Base-by-base conservation (phyloP, 2,888 invertebrate genomes). In the Germaria angustata region DNA sequence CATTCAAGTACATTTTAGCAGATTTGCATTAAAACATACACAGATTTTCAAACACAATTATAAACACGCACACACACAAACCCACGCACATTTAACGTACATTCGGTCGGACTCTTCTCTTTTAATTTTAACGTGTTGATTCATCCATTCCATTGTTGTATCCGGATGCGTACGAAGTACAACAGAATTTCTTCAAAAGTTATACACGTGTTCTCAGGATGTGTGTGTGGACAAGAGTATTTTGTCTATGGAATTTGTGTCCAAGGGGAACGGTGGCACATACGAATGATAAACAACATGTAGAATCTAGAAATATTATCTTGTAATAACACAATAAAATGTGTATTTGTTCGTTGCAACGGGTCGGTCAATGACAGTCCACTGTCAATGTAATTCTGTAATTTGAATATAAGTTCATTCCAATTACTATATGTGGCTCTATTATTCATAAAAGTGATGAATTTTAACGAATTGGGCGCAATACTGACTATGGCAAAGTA, bases 351-450 rank as follows among this genome's bases (percentile, higher is more conserved):
- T 28, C 44, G 20, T 24, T 55, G 44, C 69, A 69, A 41, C 65
- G 78, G 77, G 73, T 73, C 78, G n/a, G n/a, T n/a, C n/a, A 78
- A 73, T 73, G 73, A 78, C 73, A 78, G 77, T 78, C 78, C 78
- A 51, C 63, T 32, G 13, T 17, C 11, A 34, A 32, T 11, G 13
- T 11, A 11, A 11, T 17, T 5, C 2, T 11, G 17, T 49, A 59
- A 1, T 66, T 46, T 53, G 13, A 2, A 13, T 49, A 22, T 13
- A 28, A 20, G 20, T 5, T 41, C 17, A 20, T 63, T 59, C 15
- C 15, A n/a, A 15, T 55, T 20, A 28, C 15, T 1, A 3, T 15
- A 15, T 41, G 41, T 7, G 1, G 41, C 9, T 36, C 7, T 13
- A 11, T 36, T 36, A 36, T 36, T 11, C 2, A n/a, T n/a, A n/a